Conservation (phyloP, 1,140 invertebrate genomes). For the Manduca sexta region DNA sequence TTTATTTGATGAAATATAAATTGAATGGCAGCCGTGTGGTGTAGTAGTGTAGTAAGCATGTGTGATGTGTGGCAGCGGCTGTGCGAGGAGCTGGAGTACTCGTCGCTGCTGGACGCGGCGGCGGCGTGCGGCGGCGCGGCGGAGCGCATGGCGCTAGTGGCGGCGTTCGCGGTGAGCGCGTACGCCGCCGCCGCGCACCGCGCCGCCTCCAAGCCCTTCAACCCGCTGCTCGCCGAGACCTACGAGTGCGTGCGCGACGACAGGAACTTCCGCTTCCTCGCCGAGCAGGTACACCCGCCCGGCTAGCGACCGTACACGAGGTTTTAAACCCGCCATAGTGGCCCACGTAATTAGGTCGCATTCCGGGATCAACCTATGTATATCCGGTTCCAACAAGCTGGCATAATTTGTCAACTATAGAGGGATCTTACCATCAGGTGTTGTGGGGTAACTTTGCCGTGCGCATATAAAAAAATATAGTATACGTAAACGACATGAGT, state of each 20-base stretch:
- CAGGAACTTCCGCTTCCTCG: constrained; percentile 81
- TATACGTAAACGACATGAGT: too few species aligned
- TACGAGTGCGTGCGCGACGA: constrained; percentile 88
- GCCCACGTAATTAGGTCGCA: too few species aligned
- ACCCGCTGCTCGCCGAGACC: constrained; percentile 89
- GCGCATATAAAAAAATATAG: too few species aligned
- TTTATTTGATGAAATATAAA: too few species aligned
- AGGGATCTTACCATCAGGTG: too few species aligned
- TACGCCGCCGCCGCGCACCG: constrained; percentile 85
- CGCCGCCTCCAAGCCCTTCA: constrained; percentile 91
- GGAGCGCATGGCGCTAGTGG: constrained; percentile 83
- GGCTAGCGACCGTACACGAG: not conserved
- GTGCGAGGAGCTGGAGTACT: constrained; percentile 91
- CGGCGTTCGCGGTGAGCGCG: constrained; percentile 89
- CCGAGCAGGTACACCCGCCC: constrained; percentile 36
- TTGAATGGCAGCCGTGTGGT: too few species aligned
- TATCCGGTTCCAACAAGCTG: too few species aligned
- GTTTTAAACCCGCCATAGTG: not conserved
- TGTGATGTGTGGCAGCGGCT: constrained; percentile 73
- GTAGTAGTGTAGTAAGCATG: not conserved
- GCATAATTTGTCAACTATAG: too few species aligned
- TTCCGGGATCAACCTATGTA: too few species aligned
- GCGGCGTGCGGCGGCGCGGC: constrained; percentile 76
- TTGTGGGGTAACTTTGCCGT: too few species aligned
- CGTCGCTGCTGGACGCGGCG: constrained; percentile 84